Evolutionary conservation across 2,113 vertebrate genomes (phyloP).

Genomic region (Pedionomus torquatus): DNA sequence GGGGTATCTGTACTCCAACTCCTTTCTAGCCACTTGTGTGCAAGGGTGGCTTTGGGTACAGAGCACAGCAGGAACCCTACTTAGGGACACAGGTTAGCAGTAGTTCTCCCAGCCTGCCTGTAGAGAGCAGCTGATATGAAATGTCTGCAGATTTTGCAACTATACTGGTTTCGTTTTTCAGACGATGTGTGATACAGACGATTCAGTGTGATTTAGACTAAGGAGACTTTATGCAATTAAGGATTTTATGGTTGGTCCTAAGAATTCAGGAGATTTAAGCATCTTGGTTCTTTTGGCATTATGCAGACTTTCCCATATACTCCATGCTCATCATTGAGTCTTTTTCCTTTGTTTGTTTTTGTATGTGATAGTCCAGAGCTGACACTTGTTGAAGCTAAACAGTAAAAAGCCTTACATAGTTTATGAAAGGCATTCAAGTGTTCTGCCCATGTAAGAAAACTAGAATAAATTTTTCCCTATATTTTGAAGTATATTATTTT

Average conservation of each 20-base stretch:
- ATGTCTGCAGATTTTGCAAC: neutral
- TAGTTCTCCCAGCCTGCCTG: neutral
- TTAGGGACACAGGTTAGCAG: neutral
- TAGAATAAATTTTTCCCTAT: neutral
- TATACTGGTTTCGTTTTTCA: neutral
- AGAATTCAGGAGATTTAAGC: neutral
- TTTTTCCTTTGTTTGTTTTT: neutral
- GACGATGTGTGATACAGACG: too few relatives aligned
- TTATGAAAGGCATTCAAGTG: neutral
- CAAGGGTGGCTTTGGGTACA: neutral
- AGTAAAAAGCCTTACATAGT: neutral
- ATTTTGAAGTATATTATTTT: neutral
- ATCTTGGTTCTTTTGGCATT: neutral
- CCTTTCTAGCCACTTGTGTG: neutral
- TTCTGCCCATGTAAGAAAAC: neutral
- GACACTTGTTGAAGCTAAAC: neutral
- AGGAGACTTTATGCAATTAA: neutral
- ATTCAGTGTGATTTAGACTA: neutral
- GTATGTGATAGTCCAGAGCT: neutral
- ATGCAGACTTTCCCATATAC: neutral
- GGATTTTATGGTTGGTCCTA: neutral
- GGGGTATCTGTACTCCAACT: neutral
- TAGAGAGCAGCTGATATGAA: neutral
- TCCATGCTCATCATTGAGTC: neutral
- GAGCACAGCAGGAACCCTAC: neutral